phyloP scores from a whole-genome alignment of 2,113 vertebrate species.

The Siniperca knerii region DNA sequence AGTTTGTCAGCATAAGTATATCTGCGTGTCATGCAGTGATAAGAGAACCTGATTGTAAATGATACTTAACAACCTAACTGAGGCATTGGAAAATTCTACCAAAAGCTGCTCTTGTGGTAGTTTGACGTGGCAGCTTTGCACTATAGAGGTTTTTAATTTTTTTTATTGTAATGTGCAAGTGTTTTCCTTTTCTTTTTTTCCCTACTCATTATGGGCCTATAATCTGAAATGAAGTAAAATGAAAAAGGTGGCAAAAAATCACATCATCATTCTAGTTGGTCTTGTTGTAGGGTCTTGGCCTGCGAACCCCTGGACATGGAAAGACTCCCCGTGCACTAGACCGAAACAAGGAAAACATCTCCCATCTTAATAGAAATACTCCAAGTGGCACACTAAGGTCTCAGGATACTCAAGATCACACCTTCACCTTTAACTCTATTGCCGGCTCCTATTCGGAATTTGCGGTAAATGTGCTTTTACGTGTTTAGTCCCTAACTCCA shows the following conservation, averaged over 20 bases:
- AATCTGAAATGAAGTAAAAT: background rate
- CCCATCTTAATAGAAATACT: conserved; percentile 84
- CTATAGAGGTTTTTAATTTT: background rate
- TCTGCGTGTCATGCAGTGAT: background rate
- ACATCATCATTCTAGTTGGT: conserved; percentile 12
- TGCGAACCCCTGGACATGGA: conserved; percentile 74
- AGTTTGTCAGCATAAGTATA: background rate
- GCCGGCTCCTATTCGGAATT: conserved; percentile 96
- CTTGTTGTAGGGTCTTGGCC: conserved; percentile 70
- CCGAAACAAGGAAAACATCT: conserved; percentile 92
- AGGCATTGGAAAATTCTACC: background rate
- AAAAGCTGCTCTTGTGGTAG: background rate
- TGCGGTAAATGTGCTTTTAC: conserved; percentile 91
- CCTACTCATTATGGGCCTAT: background rate
- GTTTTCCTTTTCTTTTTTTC: too few species aligned
- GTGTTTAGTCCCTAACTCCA: conserved; percentile 38
- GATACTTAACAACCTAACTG: background rate
- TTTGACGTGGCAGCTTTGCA: background rate
- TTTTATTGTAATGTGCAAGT: background rate
- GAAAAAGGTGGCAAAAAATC: background rate
- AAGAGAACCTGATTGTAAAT: background rate
- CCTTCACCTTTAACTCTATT: conserved; percentile 90
- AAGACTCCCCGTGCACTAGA: conserved; percentile 83
- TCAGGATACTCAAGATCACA: conserved; percentile 87
- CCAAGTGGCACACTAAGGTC: conserved; percentile 87